Conservation (phyloP, 2,888 invertebrate species). For the Himalopsyche anomala region DNA sequence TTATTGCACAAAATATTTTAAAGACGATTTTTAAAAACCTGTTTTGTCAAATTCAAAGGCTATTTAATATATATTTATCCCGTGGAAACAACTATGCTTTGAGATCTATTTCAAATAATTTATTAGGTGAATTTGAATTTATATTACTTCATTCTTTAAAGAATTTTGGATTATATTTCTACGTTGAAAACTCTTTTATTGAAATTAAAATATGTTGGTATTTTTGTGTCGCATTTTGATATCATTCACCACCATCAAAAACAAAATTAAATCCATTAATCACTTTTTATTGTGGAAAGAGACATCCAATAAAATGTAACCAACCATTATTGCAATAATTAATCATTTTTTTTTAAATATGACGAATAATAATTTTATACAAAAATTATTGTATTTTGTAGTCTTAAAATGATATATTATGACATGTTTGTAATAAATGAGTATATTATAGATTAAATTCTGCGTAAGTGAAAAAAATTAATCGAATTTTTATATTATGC, state of each 20-base stretch:
- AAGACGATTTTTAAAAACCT: constrained; percentile 25
- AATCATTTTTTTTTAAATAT: constrained; percentile 9
- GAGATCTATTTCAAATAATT: constrained; percentile 41
- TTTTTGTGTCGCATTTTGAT: neutral
- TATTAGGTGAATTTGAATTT: constrained; percentile 18
- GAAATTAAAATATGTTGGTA: neutral
- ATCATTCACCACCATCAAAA: neutral
- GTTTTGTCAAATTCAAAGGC: constrained; percentile 25
- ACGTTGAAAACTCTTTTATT: neutral
- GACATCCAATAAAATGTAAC: neutral
- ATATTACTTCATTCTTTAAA: constrained; percentile 12
- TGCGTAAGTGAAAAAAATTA: neutral
- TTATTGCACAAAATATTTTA: constrained; percentile 25
- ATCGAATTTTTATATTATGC: no score
- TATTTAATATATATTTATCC: neutral
- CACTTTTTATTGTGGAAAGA: constrained; percentile 24
- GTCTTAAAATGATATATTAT: neutral
- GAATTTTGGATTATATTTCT: neutral
- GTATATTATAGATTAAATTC: neutral
- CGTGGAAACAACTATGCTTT: constrained; percentile 26
- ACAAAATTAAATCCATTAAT: neutral
- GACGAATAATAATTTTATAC: neutral
- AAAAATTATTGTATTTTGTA: neutral
- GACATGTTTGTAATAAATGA: neutral
- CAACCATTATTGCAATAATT: neutral